Evolutionary conservation across 2,113 vertebrate species (phyloP), one percentile per base, ranked within the genome.

Genomic region (Enhydra lutris): DNA sequence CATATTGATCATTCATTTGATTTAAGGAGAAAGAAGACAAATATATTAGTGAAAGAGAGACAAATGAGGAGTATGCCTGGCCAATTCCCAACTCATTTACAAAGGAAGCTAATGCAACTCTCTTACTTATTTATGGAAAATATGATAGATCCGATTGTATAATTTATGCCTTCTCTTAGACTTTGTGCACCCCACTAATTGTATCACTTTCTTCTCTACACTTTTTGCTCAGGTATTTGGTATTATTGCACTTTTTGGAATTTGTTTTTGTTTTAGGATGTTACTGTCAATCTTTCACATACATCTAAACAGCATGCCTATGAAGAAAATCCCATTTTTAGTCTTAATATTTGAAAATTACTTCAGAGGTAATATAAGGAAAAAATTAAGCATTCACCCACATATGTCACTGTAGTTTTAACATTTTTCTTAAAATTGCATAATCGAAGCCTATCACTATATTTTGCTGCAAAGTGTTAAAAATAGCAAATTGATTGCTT

Each of bases 1-100:
- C 20, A 34, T 95, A 98, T 97, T 97, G 97, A 97, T 97, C 50
- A 95, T 78, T 96, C 82, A 92, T 97, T 96, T 98, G 85, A 97
- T 97, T 97, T 97, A 98, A 15, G 69, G 42, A 97, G 87, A 97
- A 96, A 97, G 82, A 97, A 97, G 89, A 96, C 55, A 97, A 95
- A 98, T 95, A 97, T 42, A 13, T 96, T 95, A 93, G 87, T 96
- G 69, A 97, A 96, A 91, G 36, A 93, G 90, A 97, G 93, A 97
- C 93, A 97, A 97, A 98, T 90, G 94, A 96, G 50, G 55, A 89
- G 36, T 45, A 13, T 92, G 63, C 55, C 73, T 87, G 15, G 71
- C n/a, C 91, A 98, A 95, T 76, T 91, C 85, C 91, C 95, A 50
- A 94, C 59, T 96, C 92, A 95, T 95, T 96, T 97, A 74, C 50